These are phyloP conservation scores for Hydrophis major DNA, from an alignment of 2,797 vertebrate species.

Conservation along the genomic window DNA sequence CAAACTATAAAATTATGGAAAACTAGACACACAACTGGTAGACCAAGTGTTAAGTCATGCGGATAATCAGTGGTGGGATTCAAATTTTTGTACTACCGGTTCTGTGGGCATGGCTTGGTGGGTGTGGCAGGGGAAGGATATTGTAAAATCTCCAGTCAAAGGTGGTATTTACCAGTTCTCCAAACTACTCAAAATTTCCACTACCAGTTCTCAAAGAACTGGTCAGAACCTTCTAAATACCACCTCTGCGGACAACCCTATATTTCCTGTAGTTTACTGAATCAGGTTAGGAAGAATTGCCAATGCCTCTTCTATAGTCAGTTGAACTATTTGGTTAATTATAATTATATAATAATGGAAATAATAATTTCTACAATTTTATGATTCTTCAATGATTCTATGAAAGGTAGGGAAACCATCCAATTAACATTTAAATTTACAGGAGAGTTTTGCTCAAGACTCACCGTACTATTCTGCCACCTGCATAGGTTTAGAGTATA, in stretches of 20 bases:
- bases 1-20: background rate
- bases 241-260: background rate
- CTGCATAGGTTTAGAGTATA: background rate
- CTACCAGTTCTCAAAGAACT: no score
- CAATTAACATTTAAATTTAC: background rate
- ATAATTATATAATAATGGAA: background rate
- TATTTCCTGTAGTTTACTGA: background rate
- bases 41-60: background rate
- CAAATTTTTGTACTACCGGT: no score
- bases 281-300: background rate
- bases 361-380: background rate
- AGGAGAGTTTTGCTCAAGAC: background rate
- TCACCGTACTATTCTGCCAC: background rate
- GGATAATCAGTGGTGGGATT: background rate
- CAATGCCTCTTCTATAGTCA: background rate
- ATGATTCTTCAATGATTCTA: background rate
- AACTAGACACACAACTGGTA: background rate
- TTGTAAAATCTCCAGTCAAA: no score
- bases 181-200: no score
- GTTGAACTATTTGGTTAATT: background rate
- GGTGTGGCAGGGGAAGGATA: no score
- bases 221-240: no score
- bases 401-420: background rate
- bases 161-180: no score
- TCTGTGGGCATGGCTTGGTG: no score